phyloP scores from a whole-genome alignment of 2,113 vertebrate species.

The Carassius carassius region DNA sequence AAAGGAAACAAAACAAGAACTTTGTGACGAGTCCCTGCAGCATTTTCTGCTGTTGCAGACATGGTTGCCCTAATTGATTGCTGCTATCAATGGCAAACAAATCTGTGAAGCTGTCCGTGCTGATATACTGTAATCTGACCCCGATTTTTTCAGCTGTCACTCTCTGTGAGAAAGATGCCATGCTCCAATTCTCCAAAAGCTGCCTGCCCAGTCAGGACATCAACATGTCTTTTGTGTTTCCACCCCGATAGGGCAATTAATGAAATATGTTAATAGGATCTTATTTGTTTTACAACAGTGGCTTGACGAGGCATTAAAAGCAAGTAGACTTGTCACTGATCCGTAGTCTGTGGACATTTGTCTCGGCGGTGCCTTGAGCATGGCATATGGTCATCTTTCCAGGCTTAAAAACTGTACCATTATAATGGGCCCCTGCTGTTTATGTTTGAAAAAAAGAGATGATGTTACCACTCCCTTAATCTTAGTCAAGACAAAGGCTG shows the following conservation, averaged over 20 bases:
- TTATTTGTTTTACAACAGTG: conserved; percentile 76
- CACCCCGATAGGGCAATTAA: conserved; percentile 87
- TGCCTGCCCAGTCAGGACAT: conserved; percentile 71
- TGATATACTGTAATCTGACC: conserved; percentile 87
- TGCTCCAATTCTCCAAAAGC: conserved; percentile 76
- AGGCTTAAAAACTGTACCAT: conserved; percentile 65
- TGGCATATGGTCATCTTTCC: conserved; percentile 75
- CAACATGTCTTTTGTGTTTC: conserved; percentile 66
- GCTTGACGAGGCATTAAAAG: conserved; percentile 68
- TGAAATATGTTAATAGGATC: conserved; percentile 90
- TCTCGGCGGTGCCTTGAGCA: conserved; percentile 66
- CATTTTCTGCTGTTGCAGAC: conserved; percentile 57
- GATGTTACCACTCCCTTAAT: conserved; percentile 73
- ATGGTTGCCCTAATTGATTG: conserved; percentile 83
- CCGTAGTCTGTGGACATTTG: conserved; percentile 63
- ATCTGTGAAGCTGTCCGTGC: conserved; percentile 90
- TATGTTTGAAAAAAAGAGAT: conserved; percentile 59
- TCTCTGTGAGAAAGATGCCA: conserved; percentile 93
- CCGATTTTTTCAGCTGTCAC: conserved; percentile 89
- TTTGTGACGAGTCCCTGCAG: conserved; percentile 60
- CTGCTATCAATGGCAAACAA: conserved; percentile 92
- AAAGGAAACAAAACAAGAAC: no score
- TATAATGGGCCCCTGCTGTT: conserved; percentile 70
- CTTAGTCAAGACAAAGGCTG: conserved; percentile 63
- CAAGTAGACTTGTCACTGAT: conserved; percentile 65